Base-by-base conservation (phyloP, 2,888 invertebrate species). In the Latrodectus elegans region DNA sequence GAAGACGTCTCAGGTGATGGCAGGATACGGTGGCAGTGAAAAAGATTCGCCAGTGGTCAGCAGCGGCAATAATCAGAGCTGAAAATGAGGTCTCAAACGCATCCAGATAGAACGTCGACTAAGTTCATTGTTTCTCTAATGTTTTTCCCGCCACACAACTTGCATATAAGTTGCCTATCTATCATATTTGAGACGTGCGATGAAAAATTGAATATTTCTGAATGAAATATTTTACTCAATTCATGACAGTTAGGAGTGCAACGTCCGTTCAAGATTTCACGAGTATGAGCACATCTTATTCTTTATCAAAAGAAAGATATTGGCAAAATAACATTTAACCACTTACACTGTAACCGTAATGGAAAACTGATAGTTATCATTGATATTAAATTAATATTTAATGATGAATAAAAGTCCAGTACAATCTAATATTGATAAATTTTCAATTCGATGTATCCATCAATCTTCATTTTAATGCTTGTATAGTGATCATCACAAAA, bases 61-160 rank as follows among this genome's bases (percentile, higher is more conserved):
- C 60, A 12, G 10, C 38, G n/a, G 53, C 6, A 74, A 74, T 49
- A 85, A 85, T 85, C 79, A 85, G 85, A 85, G 85, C 85, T 85
- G 79, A 85, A 85, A 85, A 85, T 85, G 60, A 73, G 85, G 79
- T 75, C 49, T 60, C 75, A 10, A 6, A 55, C 14, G 14, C 75
- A 70, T 10, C 74, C 22, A 22, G 55, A 10, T 38, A 52, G 74
- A 85, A 79, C 79, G 51, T n/a, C 8, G 9, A 8, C 22, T 60
- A n/a, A 60, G 60, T 60, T 60, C 12, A 60, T 60, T 60, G 60
- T 60, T 60, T 60, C n/a, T 11, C 14, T 60, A 60, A 60, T 60
- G 38, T 38, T 60, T 60, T 60, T n/a, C 60, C 60, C 60, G 12
- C 60, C 12, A 60, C n/a, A 15, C n/a, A 12, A 60, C n/a, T 15